phyloP scores from a whole-genome alignment of 2,113 vertebrate species.

The Paralichthys olivaceus region DNA sequence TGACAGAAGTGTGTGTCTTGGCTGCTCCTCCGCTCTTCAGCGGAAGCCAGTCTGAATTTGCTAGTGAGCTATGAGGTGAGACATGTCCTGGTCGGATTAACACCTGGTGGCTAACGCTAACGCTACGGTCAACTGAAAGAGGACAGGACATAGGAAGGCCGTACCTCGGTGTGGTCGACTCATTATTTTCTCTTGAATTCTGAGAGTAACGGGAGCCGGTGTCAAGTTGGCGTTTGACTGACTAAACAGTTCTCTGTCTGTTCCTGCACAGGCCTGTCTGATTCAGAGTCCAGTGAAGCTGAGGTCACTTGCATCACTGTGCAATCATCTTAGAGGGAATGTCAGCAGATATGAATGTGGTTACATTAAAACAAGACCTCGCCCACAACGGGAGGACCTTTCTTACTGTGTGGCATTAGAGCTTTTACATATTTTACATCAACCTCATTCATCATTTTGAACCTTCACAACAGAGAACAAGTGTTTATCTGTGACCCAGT shows the following conservation, averaged over 20 bases:
- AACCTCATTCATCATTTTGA: constrained; percentile 1
- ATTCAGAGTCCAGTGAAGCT: neutral
- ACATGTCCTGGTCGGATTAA: constrained; percentile 76
- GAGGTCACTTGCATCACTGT: constrained; percentile 47
- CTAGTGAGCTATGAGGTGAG: constrained; percentile 67
- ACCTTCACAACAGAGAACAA: constrained; percentile 6
- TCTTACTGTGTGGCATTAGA: neutral
- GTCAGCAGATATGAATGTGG: constrained; percentile 37
- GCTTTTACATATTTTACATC: neutral
- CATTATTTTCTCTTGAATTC: constrained; percentile 28
- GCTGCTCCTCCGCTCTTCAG: constrained; percentile 39
- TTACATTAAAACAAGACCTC: constrained; percentile 18
- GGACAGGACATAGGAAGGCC: constrained; percentile 62
- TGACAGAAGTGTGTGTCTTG: constrained; percentile 55
- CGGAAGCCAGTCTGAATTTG: constrained; percentile 72
- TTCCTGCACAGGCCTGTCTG: constrained; percentile 46
- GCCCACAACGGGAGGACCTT: constrained; percentile 2
- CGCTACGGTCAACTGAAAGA: constrained; percentile 39
- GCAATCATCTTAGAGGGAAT: constrained; percentile 49
- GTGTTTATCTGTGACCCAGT: constrained; percentile 40
- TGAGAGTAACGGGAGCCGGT: constrained; percentile 33
- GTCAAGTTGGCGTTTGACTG: constrained; percentile 25
- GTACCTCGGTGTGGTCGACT: constrained; percentile 16
- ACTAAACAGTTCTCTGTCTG: constrained; percentile 9
- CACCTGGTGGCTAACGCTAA: constrained; percentile 51